Base-by-base conservation (phyloP, 1,140 invertebrate genomes). In the Hyles euphorbiae region DNA sequence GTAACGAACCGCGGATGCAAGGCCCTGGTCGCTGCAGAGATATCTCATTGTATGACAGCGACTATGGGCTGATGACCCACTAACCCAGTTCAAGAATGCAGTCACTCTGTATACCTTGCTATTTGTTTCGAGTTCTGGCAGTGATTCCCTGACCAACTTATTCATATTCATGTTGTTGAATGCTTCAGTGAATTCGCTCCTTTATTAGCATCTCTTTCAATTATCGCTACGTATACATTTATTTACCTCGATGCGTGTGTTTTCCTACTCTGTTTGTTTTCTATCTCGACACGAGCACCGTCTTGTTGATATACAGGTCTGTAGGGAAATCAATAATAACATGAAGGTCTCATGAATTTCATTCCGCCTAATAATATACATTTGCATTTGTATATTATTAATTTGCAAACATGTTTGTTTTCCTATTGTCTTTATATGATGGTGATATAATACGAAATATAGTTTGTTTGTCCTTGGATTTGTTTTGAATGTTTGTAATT, bases 41-140 rank as follows among this genome's bases (percentile, higher is more conserved):
- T 86, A 84, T 82, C 76, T 84, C 84, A 84, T 79, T 84, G 77
- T 88, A 81, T 79, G 83, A 78, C 78, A 79, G 74, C 72, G 65
- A 76, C 74, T 74, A 67, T 67, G 72, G 76, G 79, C 73, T 79
- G 74, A 76, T 81, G 81, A 82, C 84, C 84, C 70, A 83, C 68
- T 87, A 76, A 83, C 84, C 84, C 59, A 76, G 60, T 75, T 87
- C 67, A 75, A 70, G 77, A 81, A 74, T 87, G 84, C 84, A 80
- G 74, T 70, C 72, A 73, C 70, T 77, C 76, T 72, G 72, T 79
- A 64, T 75, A 76, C 78, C 78, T 81, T 78, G 70, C 66, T 76
- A 77, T 81, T 84, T 84, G 81, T 84, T 83, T 80, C 71, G 70
- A 74, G 67, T 80, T 83, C 79, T 83, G 84, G 77, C 81, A 81